Conservation (phyloP, 2,888 invertebrate genomes). For the Platycheirus albimanus region DNA sequence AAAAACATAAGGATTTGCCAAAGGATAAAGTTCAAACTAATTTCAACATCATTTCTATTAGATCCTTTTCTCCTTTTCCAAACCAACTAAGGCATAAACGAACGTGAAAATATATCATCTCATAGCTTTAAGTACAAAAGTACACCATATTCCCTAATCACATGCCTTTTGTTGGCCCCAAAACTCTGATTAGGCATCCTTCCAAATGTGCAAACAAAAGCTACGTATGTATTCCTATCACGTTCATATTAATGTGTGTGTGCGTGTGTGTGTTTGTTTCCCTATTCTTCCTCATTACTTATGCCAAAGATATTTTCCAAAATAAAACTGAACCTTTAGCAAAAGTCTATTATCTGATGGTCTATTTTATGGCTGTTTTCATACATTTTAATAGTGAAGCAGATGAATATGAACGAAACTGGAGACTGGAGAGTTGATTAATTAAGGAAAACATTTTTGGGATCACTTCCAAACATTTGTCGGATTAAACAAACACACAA, state of each 20-base stretch:
- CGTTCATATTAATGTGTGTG: too few relatives aligned
- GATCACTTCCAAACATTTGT: conserved; percentile 39
- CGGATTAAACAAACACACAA: conserved; percentile 11
- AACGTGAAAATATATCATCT: too few relatives aligned
- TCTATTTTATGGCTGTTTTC: conserved; percentile 4
- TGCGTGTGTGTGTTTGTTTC: not conserved
- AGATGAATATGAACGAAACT: conserved; percentile 11
- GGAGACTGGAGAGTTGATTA: conserved; percentile 39
- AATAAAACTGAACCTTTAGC: not conserved
- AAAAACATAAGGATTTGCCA: too few relatives aligned
- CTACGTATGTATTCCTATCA: not conserved
- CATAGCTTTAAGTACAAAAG: not conserved
- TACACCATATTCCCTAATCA: not conserved
- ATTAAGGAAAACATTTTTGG: conserved; percentile 47
- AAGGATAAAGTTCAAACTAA: too few relatives aligned
- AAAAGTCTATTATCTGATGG: not conserved
- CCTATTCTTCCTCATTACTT: not conserved
- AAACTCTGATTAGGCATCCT: conserved; percentile 4
- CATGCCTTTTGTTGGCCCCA: not conserved
- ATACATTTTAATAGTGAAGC: conserved; percentile 28
- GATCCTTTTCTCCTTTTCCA: too few relatives aligned
- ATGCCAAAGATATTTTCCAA: conserved; percentile 4
- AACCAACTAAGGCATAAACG: too few relatives aligned
- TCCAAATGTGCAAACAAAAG: not conserved
- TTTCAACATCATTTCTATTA: too few relatives aligned